These are phyloP conservation scores for Emydocephalus ijimae DNA, from an alignment of 2,113 vertebrate species.

Conservation along the genomic window DNA sequence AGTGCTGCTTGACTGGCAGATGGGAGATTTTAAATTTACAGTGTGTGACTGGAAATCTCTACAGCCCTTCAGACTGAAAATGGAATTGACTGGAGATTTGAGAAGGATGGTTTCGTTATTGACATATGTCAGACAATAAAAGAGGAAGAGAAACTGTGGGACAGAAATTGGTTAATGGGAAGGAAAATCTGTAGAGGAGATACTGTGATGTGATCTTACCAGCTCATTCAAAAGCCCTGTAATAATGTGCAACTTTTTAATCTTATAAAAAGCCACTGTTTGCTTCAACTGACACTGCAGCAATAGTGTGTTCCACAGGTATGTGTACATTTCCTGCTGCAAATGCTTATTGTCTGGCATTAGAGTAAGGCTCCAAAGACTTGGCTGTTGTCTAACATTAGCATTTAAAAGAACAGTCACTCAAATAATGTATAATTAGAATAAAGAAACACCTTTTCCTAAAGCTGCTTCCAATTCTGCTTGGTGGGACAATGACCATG, in stretches of 20 bases:
- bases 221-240: not conserved
- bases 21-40: constrained; percentile 47
- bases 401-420: not conserved
- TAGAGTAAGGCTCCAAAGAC: not conserved
- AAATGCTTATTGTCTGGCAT: not conserved
- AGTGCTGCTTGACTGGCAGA: constrained; percentile 27
- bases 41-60: constrained; percentile 14
- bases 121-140: rapidly evolving
- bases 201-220: not conserved
- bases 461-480: not conserved
- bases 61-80: not conserved
- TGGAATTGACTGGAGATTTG: constrained; percentile 14
- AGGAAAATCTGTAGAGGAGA: not conserved
- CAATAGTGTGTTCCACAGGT: not conserved
- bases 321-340: not conserved
- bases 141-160: not conserved
- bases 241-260: not conserved
- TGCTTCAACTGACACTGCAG: not conserved
- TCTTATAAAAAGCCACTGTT: not conserved
- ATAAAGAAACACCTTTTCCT: not conserved
- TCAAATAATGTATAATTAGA: not conserved
- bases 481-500: not conserved
- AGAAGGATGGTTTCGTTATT: not conserved
- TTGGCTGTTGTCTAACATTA: not conserved
- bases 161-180: not conserved